phyloP scores from a whole-genome alignment of 2,888 invertebrate species.

The Antitype chi region DNA sequence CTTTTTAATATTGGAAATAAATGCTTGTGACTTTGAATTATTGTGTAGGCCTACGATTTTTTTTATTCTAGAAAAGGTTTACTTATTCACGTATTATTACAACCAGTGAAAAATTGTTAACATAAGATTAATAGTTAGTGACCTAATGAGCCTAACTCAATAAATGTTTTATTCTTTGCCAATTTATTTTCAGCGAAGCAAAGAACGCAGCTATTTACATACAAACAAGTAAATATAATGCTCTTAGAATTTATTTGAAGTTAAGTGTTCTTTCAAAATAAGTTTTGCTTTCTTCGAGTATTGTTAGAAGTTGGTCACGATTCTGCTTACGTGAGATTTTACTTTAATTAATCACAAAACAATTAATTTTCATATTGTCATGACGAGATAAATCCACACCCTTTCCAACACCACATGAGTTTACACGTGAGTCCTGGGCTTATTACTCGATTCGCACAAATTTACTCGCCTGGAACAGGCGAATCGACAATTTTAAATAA shows the following conservation, averaged over 20 bases:
- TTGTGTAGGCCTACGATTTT: not conserved
- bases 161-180: constrained; percentile 50
- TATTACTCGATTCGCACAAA: no score
- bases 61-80: not conserved
- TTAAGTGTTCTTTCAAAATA: constrained; percentile 18
- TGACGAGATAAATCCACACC: not conserved
- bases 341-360: not conserved
- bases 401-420: no score
- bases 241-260: constrained; percentile 52
- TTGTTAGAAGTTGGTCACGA: not conserved
- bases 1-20: no score
- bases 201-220: constrained; percentile 49
- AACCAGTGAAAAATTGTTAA: not conserved
- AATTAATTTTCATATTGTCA: not conserved
- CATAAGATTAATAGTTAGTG: not conserved
- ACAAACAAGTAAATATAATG: constrained; percentile 62
- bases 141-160: not conserved
- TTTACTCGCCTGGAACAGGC: no score
- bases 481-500: no score
- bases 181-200: constrained; percentile 62
- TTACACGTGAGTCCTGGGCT: not conserved
- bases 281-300: constrained; percentile 4
- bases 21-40: no score
- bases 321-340: not conserved
- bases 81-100: not conserved